Percentiles rank a stretch among this genome's conserved stretches.
Conservation (phyloP, 1,140 invertebrate genomes). For the Pissodes strobi region DNA sequence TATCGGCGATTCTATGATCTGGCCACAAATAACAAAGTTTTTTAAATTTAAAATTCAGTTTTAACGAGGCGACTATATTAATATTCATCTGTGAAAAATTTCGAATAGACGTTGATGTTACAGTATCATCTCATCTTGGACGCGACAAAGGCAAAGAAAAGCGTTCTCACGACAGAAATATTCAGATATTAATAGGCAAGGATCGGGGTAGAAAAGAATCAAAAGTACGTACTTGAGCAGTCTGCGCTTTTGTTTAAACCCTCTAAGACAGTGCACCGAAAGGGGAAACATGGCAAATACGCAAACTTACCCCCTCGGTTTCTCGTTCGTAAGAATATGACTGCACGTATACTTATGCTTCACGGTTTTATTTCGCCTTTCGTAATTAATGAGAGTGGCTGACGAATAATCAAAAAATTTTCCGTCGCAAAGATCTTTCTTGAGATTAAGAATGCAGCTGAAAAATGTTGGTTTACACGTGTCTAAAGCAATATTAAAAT, state of each 20-base stretch:
- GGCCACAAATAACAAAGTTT: too few relatives aligned
- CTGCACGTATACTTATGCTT: constrained; percentile 18
- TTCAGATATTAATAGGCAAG: constrained; percentile 47
- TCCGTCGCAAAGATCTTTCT: too few relatives aligned
- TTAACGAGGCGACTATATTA: constrained; percentile 9
- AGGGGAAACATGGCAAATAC: constrained; percentile 44
- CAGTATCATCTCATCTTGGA: constrained; percentile 8
- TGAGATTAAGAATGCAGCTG: too few relatives aligned
- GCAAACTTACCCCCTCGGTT: constrained; percentile 29
- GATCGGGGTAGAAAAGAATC: constrained; percentile 23
- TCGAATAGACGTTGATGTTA: neutral
- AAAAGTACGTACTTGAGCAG: constrained; percentile 46
- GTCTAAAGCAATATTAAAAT: too few relatives aligned
- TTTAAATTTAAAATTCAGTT: constrained; percentile 4
- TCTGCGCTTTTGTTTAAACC: constrained; percentile 46
- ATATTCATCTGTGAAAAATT: constrained; percentile 11
- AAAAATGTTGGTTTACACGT: too few relatives aligned
- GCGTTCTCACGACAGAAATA: constrained; percentile 31
- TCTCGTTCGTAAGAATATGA: constrained; percentile 23
- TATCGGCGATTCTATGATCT: too few relatives aligned
- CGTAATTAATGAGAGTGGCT: constrained; percentile 32
- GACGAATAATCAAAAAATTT: neutral
- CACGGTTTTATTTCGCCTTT: constrained; percentile 15
- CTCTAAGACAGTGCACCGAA: constrained; percentile 46
- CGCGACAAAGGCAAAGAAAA: constrained; percentile 21